Base-by-base conservation (phyloP, 30 jellyfish, hydroid and myxozoan species). In the Cassiopea xamachana region DNA sequence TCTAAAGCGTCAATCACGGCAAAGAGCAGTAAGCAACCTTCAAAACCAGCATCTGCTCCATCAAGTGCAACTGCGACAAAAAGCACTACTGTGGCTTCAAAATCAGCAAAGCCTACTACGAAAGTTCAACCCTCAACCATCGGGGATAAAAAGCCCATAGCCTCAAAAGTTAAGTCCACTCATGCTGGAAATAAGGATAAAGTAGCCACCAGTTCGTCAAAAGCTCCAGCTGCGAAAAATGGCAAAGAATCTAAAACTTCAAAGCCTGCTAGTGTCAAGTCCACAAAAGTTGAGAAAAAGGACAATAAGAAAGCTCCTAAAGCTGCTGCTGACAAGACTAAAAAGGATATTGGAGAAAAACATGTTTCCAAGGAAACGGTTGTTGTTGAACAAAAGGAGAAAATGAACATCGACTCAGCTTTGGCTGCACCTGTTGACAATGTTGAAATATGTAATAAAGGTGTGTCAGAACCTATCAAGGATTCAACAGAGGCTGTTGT, bases 41-140 rank as follows among this genome's bases (percentile, higher is more conserved):
- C 86, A 69, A 77, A 91, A 72, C 88, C 90, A 17, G 44, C 79
- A 1, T 73, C 94, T 1, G 90, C 98, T 18, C 88, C 87, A 9
- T 17, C 87, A 48, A 76, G 70, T 51, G 68, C 85, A 2, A 13
- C 87, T 15, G 43, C 93, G 0, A 76, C 98, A 60, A 92, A 81
- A 55, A 14, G 80, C 48, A 44, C 86, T 48, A 1, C 90, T 6
- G 12, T 89, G 12, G 85, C 96, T 19, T 51, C 94, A 62, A 86
- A 75, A 43, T 15, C 91, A 18, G 55, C 69, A 77, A 46, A 77
- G 17, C 69, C 83, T 46, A 12, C 94, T 9, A 47, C 94, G 14
- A 61, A 50, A 12, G 80, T 77, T 13, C 50, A 61, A 47, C 9
- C 91, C 75, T 6, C 87, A 2, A 49, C 77, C 50, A 48, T 55